Conservation (phyloP, 2,888 invertebrate genomes). For the Labia minor region DNA sequence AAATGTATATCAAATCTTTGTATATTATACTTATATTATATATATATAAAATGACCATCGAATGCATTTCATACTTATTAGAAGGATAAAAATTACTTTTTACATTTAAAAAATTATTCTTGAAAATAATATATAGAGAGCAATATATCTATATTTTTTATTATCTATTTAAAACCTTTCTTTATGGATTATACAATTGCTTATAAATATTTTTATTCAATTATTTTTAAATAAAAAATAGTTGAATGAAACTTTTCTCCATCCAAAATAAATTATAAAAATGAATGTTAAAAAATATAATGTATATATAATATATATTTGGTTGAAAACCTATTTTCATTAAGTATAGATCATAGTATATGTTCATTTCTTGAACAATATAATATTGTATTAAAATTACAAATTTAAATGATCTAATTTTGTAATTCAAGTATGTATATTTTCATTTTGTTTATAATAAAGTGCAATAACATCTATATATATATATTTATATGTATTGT, state of each 20-base stretch:
- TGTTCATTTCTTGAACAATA: background rate
- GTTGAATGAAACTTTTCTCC: background rate
- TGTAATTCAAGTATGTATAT: background rate
- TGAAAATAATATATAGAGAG: too few relatives aligned
- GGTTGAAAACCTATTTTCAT: slow-evolving; percentile 4
- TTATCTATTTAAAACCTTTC: background rate
- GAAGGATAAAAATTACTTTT: too few relatives aligned
- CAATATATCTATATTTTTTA: background rate
- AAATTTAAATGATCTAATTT: background rate
- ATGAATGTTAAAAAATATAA: background rate
- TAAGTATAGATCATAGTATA: background rate
- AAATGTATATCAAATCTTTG: too few relatives aligned
- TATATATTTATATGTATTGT: background rate
- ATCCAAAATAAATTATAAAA: background rate
- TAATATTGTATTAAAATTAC: background rate
- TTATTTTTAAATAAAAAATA: background rate
- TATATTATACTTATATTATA: too few relatives aligned
- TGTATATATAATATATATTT: background rate
- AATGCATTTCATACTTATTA: too few relatives aligned
- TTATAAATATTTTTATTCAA: background rate
- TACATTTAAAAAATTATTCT: too few relatives aligned
- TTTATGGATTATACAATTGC: too few relatives aligned
- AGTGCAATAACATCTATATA: background rate
- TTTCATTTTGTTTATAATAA: background rate
- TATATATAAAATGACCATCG: too few relatives aligned